Conservation (phyloP, 2,797 vertebrate species). For the Karalla daura region DNA sequence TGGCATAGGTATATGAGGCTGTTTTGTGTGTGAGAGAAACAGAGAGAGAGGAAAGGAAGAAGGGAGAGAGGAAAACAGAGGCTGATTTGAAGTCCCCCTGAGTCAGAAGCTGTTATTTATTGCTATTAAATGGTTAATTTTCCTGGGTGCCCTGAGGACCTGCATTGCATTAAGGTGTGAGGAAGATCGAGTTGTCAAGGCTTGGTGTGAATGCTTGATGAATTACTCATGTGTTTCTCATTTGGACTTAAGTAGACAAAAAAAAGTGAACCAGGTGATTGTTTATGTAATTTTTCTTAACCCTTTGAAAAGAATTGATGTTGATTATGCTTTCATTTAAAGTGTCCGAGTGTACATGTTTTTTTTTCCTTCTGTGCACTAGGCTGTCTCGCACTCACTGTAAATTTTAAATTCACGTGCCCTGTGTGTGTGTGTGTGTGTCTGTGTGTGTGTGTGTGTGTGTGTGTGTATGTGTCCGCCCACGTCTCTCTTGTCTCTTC, state of each 20-base stretch:
- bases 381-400: background rate
- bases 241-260: constrained; percentile 37
- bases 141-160: constrained; percentile 80
- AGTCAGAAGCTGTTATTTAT: constrained; percentile 83
- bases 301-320: background rate
- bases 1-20: constrained; percentile 26
- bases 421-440: no score
- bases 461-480: background rate
- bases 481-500: constrained; percentile 36
- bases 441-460: constrained; percentile 5
- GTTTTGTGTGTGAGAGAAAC: constrained; percentile 11
- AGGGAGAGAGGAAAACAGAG: constrained; percentile 15
- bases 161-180: constrained; percentile 73
- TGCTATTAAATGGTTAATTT: constrained; percentile 84
- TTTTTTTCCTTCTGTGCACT: background rate
- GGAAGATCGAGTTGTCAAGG: constrained; percentile 75
- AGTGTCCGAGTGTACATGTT: background rate
- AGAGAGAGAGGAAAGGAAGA: constrained; percentile 25
- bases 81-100: constrained; percentile 77
- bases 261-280: constrained; percentile 6
- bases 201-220: constrained; percentile 67
- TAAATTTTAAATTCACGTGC: constrained; percentile 1
- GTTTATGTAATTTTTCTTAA: constrained; percentile 21
- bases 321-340: background rate
- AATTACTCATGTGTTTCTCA: constrained; percentile 55